Conservation (phyloP, 2,888 invertebrate species). For the Drosophila neonasuta region DNA sequence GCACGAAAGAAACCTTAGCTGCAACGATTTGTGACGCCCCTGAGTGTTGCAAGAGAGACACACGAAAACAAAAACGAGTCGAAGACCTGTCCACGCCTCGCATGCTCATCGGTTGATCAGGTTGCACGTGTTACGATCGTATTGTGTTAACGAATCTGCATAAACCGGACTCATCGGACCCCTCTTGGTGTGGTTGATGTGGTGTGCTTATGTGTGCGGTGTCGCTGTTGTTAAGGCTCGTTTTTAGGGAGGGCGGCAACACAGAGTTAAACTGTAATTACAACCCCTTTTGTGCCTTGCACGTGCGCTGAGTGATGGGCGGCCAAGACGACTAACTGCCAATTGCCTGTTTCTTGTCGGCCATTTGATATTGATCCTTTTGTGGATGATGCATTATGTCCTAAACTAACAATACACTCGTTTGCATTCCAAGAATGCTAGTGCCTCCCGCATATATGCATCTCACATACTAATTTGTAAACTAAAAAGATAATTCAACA, state of each 20-base stretch:
- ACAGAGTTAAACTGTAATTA: constrained; percentile 67
- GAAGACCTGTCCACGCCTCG: constrained; percentile 64
- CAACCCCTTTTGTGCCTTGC: constrained; percentile 68
- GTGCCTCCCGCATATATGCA: constrained; percentile 55
- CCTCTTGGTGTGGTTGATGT: constrained; percentile 36
- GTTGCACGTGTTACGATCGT: constrained; percentile 62
- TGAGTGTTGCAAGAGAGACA: constrained; percentile 32
- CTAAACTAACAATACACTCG: constrained; percentile 61
- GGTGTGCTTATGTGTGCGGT: constrained; percentile 6
- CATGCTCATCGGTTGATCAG: constrained; percentile 41
- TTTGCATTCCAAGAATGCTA: constrained; percentile 51
- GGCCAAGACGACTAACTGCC: constrained; percentile 18
- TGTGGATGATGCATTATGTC: constrained; percentile 33
- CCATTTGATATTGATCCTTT: constrained; percentile 42
- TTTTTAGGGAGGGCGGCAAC: constrained; percentile 60
- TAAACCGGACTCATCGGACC: constrained; percentile 36
- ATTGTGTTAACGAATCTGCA: constrained; percentile 59
- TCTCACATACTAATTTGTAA: constrained; percentile 71
- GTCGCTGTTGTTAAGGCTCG: constrained; percentile 26
- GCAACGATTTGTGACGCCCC: constrained; percentile 54
- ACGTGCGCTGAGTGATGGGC: constrained; percentile 70
- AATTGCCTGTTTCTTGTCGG: constrained; percentile 19
- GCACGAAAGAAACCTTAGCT: constrained; percentile 49
- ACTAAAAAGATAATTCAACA: constrained; percentile 62
- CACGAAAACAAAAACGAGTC: constrained; percentile 33